These are phyloP conservation scores for Zaprionus capensis DNA, from an alignment of 1,140 invertebrate species.

Conservation along the genomic window DNA sequence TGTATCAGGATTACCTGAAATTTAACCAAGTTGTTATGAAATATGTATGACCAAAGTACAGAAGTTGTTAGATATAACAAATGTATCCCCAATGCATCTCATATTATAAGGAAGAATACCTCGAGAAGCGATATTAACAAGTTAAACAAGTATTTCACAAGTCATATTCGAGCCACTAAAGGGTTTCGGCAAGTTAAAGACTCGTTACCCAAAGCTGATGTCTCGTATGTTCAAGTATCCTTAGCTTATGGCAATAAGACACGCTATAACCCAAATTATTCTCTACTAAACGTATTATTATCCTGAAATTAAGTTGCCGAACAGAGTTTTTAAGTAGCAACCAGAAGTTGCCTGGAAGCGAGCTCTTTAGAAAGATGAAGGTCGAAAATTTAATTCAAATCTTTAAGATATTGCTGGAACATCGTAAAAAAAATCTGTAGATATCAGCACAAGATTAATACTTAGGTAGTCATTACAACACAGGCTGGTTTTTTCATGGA, in stretches of 20 bases:
- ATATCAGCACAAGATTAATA: no score
- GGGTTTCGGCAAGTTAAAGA: not conserved
- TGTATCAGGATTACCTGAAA: no score
- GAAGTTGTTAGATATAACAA: not conserved
- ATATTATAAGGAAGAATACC: no score
- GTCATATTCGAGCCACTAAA: not conserved
- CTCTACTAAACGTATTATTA: not conserved
- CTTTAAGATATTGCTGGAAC: no score
- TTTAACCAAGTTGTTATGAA: no score
- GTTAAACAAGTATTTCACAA: not conserved
- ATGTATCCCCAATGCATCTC: no score
- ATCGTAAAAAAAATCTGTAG: no score
- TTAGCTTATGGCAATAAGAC: not conserved
- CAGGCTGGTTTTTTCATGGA: not conserved
- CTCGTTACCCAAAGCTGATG: not conserved
- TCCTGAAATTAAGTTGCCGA: not conserved
- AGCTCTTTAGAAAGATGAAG: no score
- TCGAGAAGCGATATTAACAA: not conserved
- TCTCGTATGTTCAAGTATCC: not conserved
- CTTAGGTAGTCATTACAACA: no score
- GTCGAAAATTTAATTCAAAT: no score
- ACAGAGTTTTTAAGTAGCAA: not conserved
- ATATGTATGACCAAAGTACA: not conserved
- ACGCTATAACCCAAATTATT: conserved; percentile 3
- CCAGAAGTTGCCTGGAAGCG: not conserved